These are phyloP conservation scores for Apocheima hispidaria DNA, from an alignment of 2,888 invertebrate genomes.

Conservation along the genomic window DNA sequence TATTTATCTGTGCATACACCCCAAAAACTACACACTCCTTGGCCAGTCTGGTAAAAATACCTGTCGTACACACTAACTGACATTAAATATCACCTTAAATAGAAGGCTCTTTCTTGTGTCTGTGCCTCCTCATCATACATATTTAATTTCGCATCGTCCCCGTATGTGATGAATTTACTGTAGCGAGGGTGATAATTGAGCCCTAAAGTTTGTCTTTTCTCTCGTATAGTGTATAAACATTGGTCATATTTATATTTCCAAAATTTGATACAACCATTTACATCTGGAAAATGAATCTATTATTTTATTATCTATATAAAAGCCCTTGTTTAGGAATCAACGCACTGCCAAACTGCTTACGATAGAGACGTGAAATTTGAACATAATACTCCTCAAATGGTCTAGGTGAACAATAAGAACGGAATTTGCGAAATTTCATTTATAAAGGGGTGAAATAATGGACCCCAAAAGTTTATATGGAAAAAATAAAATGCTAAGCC, in stretches of 20 bases:
- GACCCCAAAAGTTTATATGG: too few relatives aligned
- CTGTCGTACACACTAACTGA: not conserved
- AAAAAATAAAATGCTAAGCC: too few relatives aligned
- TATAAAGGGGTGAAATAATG: too few relatives aligned
- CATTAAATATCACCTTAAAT: conserved; percentile 77
- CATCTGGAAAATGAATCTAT: conserved; percentile 80
- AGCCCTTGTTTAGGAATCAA: too few relatives aligned
- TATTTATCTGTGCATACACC: too few relatives aligned
- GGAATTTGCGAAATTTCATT: too few relatives aligned
- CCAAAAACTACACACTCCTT: too few relatives aligned
- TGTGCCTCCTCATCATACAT: conserved; percentile 90
- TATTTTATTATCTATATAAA: too few relatives aligned
- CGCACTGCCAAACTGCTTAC: too few relatives aligned
- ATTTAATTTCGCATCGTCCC: conserved; percentile 87
- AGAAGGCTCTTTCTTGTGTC: conserved; percentile 87
- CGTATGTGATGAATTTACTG: conserved; percentile 85
- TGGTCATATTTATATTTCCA: conserved; percentile 89
- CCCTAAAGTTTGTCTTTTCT: conserved; percentile 88
- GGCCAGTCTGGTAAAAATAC: not conserved
- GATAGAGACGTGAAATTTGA: too few relatives aligned
- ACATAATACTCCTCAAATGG: too few relatives aligned
- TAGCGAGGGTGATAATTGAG: conserved; percentile 87
- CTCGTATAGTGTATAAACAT: conserved; percentile 88
- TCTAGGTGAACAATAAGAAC: too few relatives aligned
- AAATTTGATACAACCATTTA: conserved; percentile 88